Conservation (phyloP, 2,888 invertebrate species). For the Agrochola litura region DNA sequence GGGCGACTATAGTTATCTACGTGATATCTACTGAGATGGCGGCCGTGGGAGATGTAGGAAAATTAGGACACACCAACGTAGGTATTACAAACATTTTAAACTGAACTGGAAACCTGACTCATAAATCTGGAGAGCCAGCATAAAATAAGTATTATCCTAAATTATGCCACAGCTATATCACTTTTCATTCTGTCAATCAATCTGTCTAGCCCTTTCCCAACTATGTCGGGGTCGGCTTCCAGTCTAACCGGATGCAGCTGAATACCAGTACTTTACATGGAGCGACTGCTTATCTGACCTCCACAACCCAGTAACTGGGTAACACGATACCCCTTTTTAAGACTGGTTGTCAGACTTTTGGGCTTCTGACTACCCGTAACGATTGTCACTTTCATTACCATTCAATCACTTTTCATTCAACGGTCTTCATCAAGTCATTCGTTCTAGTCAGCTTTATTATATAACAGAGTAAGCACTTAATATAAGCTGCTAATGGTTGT, state of each 20-base stretch:
- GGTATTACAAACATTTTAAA: neutral
- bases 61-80: neutral
- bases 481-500: slow-evolving; percentile 4
- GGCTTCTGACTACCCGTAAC: neutral
- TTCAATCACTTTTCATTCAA: neutral
- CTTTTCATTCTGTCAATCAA: neutral
- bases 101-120: neutral
- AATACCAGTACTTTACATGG: neutral
- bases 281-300: too few species aligned
- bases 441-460: neutral
- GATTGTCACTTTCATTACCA: neutral
- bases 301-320: too few species aligned
- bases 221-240: too few species aligned
- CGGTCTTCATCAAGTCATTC: neutral
- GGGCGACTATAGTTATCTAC: neutral
- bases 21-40: neutral
- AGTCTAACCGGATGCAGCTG: too few species aligned
- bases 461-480: neutral
- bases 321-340: too few species aligned
- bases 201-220: too few species aligned
- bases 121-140: neutral
- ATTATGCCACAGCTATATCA: neutral
- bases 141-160: neutral
- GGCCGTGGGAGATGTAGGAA: too few species aligned
- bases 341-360: neutral